Evolutionary conservation across 2,888 invertebrate species (phyloP).

Genomic region (Octonoba sinensis): DNA sequence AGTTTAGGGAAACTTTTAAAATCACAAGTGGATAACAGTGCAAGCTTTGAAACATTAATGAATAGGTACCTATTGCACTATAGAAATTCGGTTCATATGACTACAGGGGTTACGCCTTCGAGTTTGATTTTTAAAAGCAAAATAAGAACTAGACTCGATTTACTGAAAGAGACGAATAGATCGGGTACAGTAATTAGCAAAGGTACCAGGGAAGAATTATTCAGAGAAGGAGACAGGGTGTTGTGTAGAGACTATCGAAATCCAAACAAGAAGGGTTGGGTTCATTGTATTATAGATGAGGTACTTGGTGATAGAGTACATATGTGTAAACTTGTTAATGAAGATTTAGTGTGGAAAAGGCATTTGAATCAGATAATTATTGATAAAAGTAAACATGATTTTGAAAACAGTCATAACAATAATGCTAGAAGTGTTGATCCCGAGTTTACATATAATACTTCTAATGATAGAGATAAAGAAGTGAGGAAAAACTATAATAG

Average conservation of each 20-base stretch:
- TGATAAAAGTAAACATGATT: not conserved
- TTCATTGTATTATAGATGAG: conserved; percentile 10
- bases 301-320: conserved; percentile 2
- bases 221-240: too few species aligned
- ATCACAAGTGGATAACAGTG: not conserved
- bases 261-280: conserved; percentile 12
- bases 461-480: too few species aligned
- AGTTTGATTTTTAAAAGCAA: not conserved
- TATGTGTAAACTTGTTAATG: not conserved
- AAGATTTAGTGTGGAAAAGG: too few species aligned
- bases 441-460: too few species aligned
- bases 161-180: too few species aligned
- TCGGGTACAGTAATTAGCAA: too few species aligned
- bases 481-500: too few species aligned
- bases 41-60: conserved; percentile 10
- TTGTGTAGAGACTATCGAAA: too few species aligned
- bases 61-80: not conserved
- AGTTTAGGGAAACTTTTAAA: conserved; percentile 6
- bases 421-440: too few species aligned
- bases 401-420: too few species aligned
- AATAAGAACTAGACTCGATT: not conserved
- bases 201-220: too few species aligned
- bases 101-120: conserved; percentile 8
- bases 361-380: conserved; percentile 7
- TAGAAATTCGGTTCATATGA: conserved; percentile 8